Conservation (phyloP, 2,888 invertebrate genomes). For the Adelognathus sp. region DNA sequence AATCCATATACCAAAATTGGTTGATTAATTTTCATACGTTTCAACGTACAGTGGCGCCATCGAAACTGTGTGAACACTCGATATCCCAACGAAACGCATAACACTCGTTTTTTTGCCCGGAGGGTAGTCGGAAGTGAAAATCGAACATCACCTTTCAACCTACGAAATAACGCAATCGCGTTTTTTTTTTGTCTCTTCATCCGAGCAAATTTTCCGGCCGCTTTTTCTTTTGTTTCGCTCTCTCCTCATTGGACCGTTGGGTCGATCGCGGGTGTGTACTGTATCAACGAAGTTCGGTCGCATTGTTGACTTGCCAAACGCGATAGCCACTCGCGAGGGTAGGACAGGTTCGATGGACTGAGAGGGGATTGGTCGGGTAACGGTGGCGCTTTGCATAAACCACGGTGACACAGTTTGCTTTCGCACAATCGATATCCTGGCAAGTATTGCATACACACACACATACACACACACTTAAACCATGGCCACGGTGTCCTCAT, state of each 20-base stretch:
- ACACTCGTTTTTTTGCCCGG: too few relatives aligned
- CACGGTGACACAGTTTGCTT: slow-evolving; percentile 68
- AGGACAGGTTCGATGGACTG: slow-evolving; percentile 20
- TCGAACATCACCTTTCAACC: too few relatives aligned
- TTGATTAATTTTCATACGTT: too few relatives aligned
- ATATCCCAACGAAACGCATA: too few relatives aligned
- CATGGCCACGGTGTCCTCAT: slow-evolving; percentile 9
- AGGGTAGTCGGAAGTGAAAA: too few relatives aligned
- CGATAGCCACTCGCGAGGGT: background rate
- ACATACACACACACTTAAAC: too few relatives aligned
- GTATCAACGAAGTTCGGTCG: slow-evolving; percentile 46
- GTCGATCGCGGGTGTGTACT: slow-evolving; percentile 3
- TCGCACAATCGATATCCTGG: slow-evolving; percentile 67
- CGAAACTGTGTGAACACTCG: too few relatives aligned
- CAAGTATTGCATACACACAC: slow-evolving; percentile 58
- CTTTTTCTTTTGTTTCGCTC: background rate
- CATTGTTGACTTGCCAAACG: slow-evolving; percentile 64
- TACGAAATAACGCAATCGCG: background rate
- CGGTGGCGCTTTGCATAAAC: slow-evolving; percentile 64
- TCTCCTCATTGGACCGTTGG: background rate
- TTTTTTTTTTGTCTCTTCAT: background rate
- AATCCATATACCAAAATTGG: too few relatives aligned
- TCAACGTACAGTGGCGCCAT: too few relatives aligned
- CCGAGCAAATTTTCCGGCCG: background rate
- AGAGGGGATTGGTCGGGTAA: slow-evolving; percentile 41